A percentile compares a stretch with the other conserved stretches of the same genome.
These are phyloP conservation scores for Pristionchus fissidentatus DNA, from an alignment of 2,888 invertebrate genomes.

Conservation along the genomic window DNA sequence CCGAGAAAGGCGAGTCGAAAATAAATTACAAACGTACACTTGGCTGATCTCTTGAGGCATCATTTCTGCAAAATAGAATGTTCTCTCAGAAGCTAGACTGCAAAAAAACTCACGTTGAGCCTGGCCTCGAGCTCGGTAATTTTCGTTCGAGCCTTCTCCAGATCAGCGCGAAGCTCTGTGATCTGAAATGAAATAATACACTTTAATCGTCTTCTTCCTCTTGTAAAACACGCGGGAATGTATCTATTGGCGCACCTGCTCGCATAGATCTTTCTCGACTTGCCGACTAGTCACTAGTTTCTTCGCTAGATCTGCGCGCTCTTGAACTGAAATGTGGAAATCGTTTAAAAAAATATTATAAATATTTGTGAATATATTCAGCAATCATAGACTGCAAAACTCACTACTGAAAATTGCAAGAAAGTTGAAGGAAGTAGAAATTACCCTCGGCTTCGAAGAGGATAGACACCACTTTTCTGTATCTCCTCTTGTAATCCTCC, in stretches of 20 bases:
- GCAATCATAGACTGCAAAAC: background rate
- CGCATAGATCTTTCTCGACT: conserved; percentile 35
- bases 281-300: conserved; percentile 15
- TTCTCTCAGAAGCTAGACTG: background rate
- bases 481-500: conserved; percentile 24
- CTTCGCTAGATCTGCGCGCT: conserved; percentile 42
- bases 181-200: background rate
- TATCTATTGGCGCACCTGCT: conserved; percentile 1
- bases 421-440: background rate
- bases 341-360: background rate
- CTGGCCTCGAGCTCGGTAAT: conserved; percentile 31
- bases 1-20: no score
- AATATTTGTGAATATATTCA: background rate
- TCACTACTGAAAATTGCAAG: background rate
- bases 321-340: conserved; percentile 6
- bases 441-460: conserved; percentile 43
- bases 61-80: conserved; percentile 14
- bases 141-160: conserved; percentile 35
- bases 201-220: background rate
- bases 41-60: background rate
- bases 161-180: background rate
- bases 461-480: conserved; percentile 24
- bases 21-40: background rate
- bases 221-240: background rate
- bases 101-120: conserved; percentile 3